Percentiles rank a stretch among this genome's conserved stretches.
phyloP scores from a whole-genome alignment of 2,888 invertebrate genomes.

The Ophraella communa region DNA sequence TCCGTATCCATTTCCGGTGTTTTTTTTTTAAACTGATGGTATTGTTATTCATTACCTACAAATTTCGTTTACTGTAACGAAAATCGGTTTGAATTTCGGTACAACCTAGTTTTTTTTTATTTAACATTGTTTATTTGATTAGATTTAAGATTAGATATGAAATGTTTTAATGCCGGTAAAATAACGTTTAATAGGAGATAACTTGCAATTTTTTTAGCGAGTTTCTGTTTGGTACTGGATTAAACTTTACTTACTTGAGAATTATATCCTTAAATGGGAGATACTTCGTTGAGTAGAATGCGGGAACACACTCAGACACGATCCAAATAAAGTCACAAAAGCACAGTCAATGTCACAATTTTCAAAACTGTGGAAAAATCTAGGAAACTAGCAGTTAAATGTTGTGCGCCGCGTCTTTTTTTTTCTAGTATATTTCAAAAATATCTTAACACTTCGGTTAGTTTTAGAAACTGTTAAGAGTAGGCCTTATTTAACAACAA shows the following conservation, averaged over 20 bases:
- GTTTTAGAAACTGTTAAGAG: conserved; percentile 4
- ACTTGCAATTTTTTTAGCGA: not conserved
- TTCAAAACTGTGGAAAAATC: conserved; percentile 5
- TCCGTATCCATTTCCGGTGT: not conserved
- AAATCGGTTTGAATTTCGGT: not conserved
- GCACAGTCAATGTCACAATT: conserved; percentile 25
- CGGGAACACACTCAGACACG: conserved; percentile 13
- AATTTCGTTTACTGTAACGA: too few relatives aligned
- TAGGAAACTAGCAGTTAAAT: conserved; percentile 14
- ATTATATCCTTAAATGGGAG: conserved; percentile 7
- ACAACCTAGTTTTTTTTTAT: not conserved
- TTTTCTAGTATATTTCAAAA: not conserved
- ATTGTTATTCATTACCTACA: too few relatives aligned
- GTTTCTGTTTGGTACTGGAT: not conserved
- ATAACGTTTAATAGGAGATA: too few relatives aligned
- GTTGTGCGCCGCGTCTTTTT: conserved; percentile 16
- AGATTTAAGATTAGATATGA: too few relatives aligned
- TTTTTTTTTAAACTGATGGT: too few relatives aligned
- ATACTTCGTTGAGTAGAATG: not conserved
- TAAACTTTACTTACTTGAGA: conserved; percentile 12
- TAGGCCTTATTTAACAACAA: conserved; percentile 25
- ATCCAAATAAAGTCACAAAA: conserved; percentile 25
- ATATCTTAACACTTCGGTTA: conserved; percentile 21
- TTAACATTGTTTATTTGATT: not conserved
- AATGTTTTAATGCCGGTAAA: too few relatives aligned